Evolutionary conservation across 2,797 vertebrate genomes (phyloP).

Genomic region (Rachycentron canadum): DNA sequence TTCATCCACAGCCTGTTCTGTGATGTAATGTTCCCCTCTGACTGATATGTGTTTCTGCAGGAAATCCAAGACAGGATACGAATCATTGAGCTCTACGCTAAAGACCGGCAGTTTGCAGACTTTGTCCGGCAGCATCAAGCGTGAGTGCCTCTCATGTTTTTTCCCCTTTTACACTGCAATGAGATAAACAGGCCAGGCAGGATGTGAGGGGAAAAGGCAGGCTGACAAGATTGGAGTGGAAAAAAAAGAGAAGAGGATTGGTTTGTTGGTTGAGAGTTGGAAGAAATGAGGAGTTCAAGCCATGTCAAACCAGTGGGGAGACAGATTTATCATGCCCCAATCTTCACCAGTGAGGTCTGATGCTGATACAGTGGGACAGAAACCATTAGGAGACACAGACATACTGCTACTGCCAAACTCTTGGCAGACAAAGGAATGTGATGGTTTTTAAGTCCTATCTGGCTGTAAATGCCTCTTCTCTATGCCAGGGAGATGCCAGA

Average conservation of each 20-base stretch:
- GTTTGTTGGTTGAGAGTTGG: constrained; percentile 23
- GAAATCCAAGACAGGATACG: constrained; percentile 98
- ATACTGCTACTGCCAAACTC: constrained; percentile 56
- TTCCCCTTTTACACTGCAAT: constrained; percentile 16
- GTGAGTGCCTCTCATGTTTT: constrained; percentile 83
- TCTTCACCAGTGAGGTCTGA: constrained; percentile 44
- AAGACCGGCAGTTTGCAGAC: constrained; percentile 95
- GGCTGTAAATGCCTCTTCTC: constrained; percentile 17
- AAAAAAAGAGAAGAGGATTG: constrained; percentile 8
- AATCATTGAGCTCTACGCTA: constrained; percentile 95
- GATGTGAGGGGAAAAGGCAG: constrained; percentile 22
- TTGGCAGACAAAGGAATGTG: constrained; percentile 27
- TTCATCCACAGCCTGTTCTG: constrained; percentile 24
- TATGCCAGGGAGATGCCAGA: constrained; percentile 22
- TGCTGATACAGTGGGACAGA: constrained; percentile 56
- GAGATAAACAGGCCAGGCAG: constrained; percentile 51
- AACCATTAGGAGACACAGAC: constrained; percentile 57
- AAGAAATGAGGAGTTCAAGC: constrained; percentile 22
- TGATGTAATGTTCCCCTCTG: constrained; percentile 44
- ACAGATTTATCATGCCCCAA: constrained; percentile 59
- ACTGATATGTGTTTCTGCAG: constrained; percentile 79
- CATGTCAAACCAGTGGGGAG: constrained; percentile 46
- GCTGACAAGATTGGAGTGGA: constrained; percentile 22
- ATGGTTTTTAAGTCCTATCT: constrained; percentile 43
- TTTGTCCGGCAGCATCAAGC: constrained; percentile 93